Base-by-base conservation (phyloP, 2,797 vertebrate species). In the Lithobates pipiens region DNA sequence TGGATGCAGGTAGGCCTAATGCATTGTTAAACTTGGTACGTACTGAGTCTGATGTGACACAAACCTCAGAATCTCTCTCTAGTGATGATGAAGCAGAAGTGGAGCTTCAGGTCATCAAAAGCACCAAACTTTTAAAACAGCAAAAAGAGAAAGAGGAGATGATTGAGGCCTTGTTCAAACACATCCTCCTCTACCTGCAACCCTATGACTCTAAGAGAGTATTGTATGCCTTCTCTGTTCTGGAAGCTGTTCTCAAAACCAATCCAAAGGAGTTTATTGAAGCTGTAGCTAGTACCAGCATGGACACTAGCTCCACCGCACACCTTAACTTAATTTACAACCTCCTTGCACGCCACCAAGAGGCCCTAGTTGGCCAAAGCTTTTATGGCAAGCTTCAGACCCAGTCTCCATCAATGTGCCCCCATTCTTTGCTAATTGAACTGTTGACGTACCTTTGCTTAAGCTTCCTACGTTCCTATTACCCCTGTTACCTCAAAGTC, bases 271-370 rank as follows among this genome's bases (percentile, higher is more conserved):
- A 96, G 11, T 96, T 99, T 82, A 95, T 98, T 10, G 96, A 97
- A 42, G 96, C 98, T 0, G 93, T 99, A 63, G 95, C 95, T 80
- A 92, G 80, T 88, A 97, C 97, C 21, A 96, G 95, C 80, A 92
- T 99, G 91, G 98, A 99, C 90, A 97, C 96, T 21, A 98, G 97
- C 92, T 96, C 97, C 80, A 96, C 96, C 0, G 95, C 97, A 0
- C 98, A 99, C 90, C 92, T 99, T 71, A 98, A 97, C 90, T 95
- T 99, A 79, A 96, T 99, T 86, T 97, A 97, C 85, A 99, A 99
- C 91, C 96, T 99, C 25, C 84, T 99, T 18, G 95, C 97, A 54
- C 97, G 98, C 46, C 98, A 99, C 89, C 96, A 97, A 88, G 97
- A 98, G 91, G 94, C 96, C 16, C 95, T 97, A 18, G 93, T 96